phyloP scores from a whole-genome alignment of 2,797 vertebrate species.

The Aeoliscus strigatus region DNA sequence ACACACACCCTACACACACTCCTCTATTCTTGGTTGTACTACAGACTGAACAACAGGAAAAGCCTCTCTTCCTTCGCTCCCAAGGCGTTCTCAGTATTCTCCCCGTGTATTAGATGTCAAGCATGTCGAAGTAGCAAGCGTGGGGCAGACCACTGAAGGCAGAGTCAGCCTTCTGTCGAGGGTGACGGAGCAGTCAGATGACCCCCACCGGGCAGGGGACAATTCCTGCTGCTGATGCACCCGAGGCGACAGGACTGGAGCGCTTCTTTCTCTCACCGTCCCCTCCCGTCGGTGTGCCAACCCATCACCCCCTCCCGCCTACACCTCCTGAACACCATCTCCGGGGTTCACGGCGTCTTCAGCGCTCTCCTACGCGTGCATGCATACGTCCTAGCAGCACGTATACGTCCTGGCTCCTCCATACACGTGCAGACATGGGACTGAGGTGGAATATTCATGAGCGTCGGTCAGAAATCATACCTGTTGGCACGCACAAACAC shows the following conservation, averaged over 20 bases:
- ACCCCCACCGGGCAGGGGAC: conserved; percentile 58
- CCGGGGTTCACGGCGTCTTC: too few relatives aligned
- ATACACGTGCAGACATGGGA: too few relatives aligned
- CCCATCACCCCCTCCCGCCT: conserved; percentile 33
- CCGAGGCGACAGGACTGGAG: conserved; percentile 61
- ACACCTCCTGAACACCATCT: conserved; percentile 23
- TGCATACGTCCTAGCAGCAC: too few relatives aligned
- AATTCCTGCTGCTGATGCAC: conserved; percentile 65
- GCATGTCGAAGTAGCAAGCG: conserved; percentile 46
- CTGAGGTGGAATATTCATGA: too few relatives aligned
- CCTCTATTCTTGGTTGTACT: conserved; percentile 45
- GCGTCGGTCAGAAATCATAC: too few relatives aligned
- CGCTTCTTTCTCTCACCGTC: conserved; percentile 24
- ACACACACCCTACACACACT: conserved; percentile 34
- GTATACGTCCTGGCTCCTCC: too few relatives aligned
- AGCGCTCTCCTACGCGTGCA: too few relatives aligned
- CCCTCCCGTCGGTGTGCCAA: conserved; percentile 24
- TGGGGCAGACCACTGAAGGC: conserved; percentile 53
- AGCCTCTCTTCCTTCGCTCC: conserved; percentile 28
- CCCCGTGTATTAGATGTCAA: conserved; percentile 62
- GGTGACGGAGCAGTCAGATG: conserved; percentile 68
- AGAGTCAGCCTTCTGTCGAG: conserved; percentile 55
- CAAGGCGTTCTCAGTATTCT: conserved; percentile 44
- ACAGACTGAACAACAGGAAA: conserved; percentile 40
- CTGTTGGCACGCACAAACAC: too few relatives aligned